Conservation (phyloP, 1,140 invertebrate species). For the Sinella curviseta region DNA sequence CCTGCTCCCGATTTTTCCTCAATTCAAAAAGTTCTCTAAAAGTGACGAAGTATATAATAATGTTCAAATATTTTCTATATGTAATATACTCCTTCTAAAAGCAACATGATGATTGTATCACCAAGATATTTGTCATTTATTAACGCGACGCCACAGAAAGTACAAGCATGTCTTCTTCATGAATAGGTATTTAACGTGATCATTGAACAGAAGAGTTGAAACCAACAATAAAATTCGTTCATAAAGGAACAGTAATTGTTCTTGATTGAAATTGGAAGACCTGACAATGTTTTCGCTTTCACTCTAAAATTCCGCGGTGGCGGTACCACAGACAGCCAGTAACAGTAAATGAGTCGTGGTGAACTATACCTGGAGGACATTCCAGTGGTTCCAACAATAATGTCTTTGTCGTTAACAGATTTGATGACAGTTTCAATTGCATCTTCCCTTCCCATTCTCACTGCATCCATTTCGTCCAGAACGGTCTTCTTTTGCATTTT, state of each 20-base stretch:
- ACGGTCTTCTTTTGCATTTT: slow-evolving; percentile 50
- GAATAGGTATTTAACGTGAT: too few relatives aligned
- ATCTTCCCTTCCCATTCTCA: slow-evolving; percentile 52
- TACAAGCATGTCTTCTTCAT: too few relatives aligned
- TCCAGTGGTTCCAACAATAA: slow-evolving; percentile 57
- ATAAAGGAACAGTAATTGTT: background rate
- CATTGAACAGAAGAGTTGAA: too few relatives aligned
- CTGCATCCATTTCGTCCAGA: slow-evolving; percentile 38
- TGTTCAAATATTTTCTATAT: slow-evolving; percentile 52
- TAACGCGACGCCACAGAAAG: too few relatives aligned
- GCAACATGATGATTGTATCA: background rate
- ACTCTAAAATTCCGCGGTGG: too few relatives aligned
- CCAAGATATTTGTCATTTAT: too few relatives aligned
- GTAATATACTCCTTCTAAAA: background rate
- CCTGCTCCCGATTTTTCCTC: slow-evolving; percentile 52
- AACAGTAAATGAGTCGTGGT: too few relatives aligned
- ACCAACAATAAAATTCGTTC: background rate
- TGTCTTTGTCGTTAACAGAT: slow-evolving; percentile 52
- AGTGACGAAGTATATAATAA: too few relatives aligned
- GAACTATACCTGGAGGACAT: slow-evolving; percentile 54
- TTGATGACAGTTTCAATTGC: slow-evolving; percentile 50
- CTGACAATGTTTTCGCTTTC: background rate
- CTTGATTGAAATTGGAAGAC: too few relatives aligned
- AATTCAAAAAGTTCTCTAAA: slow-evolving; percentile 50
- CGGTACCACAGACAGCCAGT: too few relatives aligned